These are phyloP conservation scores for Bombus superbus DNA, from an alignment of 1,140 invertebrate genomes.

Conservation along the genomic window DNA sequence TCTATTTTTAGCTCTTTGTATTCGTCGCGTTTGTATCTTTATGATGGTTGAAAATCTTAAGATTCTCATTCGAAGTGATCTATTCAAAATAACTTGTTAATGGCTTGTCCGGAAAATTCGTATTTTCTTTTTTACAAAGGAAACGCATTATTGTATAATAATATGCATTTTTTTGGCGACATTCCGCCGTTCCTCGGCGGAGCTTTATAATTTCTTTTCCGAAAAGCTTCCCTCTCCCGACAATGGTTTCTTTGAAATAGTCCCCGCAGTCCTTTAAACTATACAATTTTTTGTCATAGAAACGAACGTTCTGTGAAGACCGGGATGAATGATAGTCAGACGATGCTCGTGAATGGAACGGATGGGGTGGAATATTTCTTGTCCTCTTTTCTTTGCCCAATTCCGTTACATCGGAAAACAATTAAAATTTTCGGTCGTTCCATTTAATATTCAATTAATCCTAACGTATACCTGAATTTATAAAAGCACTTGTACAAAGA, in stretches of 20 bases:
- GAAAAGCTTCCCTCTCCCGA: not conserved
- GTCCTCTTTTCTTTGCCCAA: not conserved
- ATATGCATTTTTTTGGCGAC: no score
- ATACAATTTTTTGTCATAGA: not conserved
- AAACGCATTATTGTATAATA: no score
- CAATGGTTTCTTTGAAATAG: not conserved
- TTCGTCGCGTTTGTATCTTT: not conserved
- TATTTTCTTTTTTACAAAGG: no score
- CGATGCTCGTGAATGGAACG: not conserved
- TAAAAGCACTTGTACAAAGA: no score
- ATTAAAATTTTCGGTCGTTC: not conserved
- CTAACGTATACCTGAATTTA: no score
- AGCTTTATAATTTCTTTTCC: not conserved
- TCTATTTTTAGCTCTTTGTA: not conserved
- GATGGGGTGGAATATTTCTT: not conserved
- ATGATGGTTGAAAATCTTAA: not conserved
- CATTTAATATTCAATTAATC: not conserved
- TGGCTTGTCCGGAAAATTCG: not conserved
- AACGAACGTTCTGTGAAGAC: not conserved
- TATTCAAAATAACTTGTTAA: not conserved
- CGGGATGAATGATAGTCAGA: not conserved
- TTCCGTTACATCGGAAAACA: not conserved
- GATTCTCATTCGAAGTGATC: not conserved
- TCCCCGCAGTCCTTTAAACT: not conserved
- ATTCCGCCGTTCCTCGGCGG: not conserved